Evolutionary conservation across 2,797 vertebrate species (phyloP), one percentile per base, ranked within the genome.

Genomic region (Thamnophis elegans): DNA sequence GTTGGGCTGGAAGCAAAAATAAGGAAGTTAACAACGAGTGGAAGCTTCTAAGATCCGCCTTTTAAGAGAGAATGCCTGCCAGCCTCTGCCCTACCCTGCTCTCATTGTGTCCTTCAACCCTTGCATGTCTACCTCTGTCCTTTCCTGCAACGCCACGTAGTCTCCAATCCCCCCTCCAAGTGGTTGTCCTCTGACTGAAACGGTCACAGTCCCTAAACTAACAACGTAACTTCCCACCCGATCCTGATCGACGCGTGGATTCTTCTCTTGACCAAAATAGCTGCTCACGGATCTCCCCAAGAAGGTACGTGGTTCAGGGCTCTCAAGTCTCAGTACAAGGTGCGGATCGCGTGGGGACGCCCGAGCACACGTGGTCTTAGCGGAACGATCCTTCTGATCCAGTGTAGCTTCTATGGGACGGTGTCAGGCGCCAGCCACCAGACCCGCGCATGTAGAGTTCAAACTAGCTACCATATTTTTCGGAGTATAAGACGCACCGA

Each of bases 221-320:
- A 95, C 93, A 12, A 59, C 0, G 88, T 93, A 91, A 47, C 51
- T 91, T 90, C 1, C 93, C 88, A 87, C 93, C 91, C 89, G 92
- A 94, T 89, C 54, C 96, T 88, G 90, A 51, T 85, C 91, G 95
- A 93, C 94, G 20, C 89, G 85, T 53, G 95, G 95, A 92, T 93
- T 93, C 73, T 89, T 87, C 82, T 51, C 5, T 90, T 90, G 93
- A 92, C 91, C 91, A 92, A 88, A 42, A 42, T 92, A 92, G 93
- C 92, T 89, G 89, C 36, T 4, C 92, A 85, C 2, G 94, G 95
- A 92, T 86, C 94, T 78, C 94, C 85, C 94, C 91, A 65, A 62
- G 13, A 2, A 96, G 96, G 95, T 97, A 94, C 0, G 94, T 96
- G 94, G 65, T 47, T 85, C 90, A 93, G 87, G 47, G 53, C 6